A percentile compares a stretch with the other conserved stretches of the same genome.
Conservation (phyloP, 2,797 vertebrate genomes). For the Acanthis flammea region DNA sequence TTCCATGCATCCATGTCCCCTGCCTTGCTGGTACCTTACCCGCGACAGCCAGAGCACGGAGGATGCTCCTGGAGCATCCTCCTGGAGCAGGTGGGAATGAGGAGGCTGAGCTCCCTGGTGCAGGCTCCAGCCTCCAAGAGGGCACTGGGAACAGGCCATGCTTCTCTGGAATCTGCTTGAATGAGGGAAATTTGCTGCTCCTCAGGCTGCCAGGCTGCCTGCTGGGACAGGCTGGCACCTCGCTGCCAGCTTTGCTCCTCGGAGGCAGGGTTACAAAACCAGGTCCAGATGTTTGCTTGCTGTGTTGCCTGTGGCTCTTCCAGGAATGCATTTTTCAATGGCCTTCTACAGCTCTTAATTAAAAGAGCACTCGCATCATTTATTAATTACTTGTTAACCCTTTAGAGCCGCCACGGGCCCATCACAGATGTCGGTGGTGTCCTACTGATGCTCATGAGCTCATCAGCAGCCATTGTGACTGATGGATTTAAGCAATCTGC, state of each 20-base stretch:
- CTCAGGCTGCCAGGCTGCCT: not conserved
- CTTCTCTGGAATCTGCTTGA: not conserved
- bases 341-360: not conserved
- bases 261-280: not conserved
- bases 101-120: rapidly evolving
- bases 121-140: not conserved
- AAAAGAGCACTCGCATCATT: not conserved
- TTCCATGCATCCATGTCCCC: not conserved
- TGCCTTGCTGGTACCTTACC: not conserved
- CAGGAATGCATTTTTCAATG: not conserved
- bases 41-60: rapidly evolving
- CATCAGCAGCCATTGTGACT: not conserved
- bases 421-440: not conserved
- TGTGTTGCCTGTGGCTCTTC: not conserved
- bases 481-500: not conserved
- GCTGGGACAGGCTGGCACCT: not conserved
- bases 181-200: not conserved
- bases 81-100: not conserved
- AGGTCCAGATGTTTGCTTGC: not conserved
- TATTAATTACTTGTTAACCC: slow-evolving; percentile 7
- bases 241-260: not conserved
- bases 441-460: not conserved
- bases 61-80: not conserved
- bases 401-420: not conserved
- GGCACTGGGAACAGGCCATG: not conserved